Percentiles rank a stretch among this genome's conserved stretches.
phyloP scores from a whole-genome alignment of 2,113 vertebrate genomes.

The Collichthys lucidus region DNA sequence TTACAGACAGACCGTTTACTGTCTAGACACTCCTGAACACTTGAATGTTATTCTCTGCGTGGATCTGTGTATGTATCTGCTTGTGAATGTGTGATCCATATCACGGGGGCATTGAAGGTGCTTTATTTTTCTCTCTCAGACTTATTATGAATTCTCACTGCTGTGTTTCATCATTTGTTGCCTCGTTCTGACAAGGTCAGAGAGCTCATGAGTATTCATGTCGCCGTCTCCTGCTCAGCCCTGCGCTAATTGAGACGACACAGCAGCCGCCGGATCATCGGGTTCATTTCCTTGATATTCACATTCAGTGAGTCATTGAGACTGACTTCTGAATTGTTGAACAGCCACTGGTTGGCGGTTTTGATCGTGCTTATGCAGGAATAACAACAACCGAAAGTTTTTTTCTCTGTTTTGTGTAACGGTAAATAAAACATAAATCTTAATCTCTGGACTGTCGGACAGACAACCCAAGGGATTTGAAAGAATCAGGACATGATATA shows the following conservation, averaged over 20 bases:
- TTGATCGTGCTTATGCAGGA: not conserved
- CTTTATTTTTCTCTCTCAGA: constrained; percentile 23
- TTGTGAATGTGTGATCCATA: constrained; percentile 35
- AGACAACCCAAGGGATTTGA: too few relatives aligned
- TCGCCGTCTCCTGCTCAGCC: constrained; percentile 5
- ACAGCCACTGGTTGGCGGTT: not conserved
- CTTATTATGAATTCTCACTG: constrained; percentile 44
- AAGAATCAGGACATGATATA: too few relatives aligned
- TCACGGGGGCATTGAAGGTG: constrained; percentile 6
- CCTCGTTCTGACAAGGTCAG: constrained; percentile 50
- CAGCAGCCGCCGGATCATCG: not conserved
- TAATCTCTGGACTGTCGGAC: too few relatives aligned
- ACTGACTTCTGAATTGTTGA: not conserved
- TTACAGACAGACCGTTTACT: constrained; percentile 45
- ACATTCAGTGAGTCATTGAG: constrained; percentile 6
- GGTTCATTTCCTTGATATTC: constrained; percentile 12
- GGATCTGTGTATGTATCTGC: constrained; percentile 13
- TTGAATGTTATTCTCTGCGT: not conserved
- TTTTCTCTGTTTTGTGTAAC: too few relatives aligned
- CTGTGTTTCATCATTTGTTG: constrained; percentile 32
- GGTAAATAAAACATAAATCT: too few relatives aligned
- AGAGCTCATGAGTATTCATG: constrained; percentile 53
- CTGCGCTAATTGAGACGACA: not conserved
- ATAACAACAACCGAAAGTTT: too few relatives aligned
- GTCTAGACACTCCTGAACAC: constrained; percentile 45